phyloP scores from a whole-genome alignment of 2,113 vertebrate species.

The Hippocampus zosterae region DNA sequence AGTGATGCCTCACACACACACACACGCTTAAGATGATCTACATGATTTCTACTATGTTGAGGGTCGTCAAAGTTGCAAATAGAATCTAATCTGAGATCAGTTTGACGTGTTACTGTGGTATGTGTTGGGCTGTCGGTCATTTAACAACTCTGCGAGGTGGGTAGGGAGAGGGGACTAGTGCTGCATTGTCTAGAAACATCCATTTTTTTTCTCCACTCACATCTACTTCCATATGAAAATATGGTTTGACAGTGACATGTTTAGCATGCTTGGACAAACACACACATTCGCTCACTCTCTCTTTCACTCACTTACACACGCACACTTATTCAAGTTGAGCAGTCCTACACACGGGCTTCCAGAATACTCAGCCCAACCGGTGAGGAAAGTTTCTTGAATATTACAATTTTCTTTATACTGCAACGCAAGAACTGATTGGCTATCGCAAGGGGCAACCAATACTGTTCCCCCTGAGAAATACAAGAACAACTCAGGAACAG shows the following conservation, averaged over 20 bases:
- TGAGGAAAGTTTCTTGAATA: constrained; percentile 63
- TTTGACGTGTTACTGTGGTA: constrained; percentile 29
- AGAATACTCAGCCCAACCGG: constrained; percentile 46
- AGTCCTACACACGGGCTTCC: constrained; percentile 44
- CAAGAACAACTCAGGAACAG: constrained; percentile 52
- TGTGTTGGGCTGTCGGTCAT: constrained; percentile 15
- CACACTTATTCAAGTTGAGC: constrained; percentile 55
- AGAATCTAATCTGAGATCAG: constrained; percentile 2
- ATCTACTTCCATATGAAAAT: constrained; percentile 55
- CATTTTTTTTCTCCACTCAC: constrained; percentile 34
- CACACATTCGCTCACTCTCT: not conserved
- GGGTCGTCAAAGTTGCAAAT: constrained; percentile 9
- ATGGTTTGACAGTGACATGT: constrained; percentile 45
- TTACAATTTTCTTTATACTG: constrained; percentile 69
- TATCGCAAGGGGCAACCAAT: constrained; percentile 63
- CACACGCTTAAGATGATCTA: not conserved
- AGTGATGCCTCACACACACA: constrained; percentile 23
- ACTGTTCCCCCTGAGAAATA: constrained; percentile 60
- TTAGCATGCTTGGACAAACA: constrained; percentile 37
- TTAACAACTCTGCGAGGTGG: constrained; percentile 18
- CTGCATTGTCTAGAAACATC: constrained; percentile 33
- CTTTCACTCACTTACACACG: constrained; percentile 43
- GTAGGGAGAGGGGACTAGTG: constrained; percentile 27
- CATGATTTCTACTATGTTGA: constrained; percentile 12
- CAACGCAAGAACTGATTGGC: constrained; percentile 79